Percentiles rank a stretch among this genome's conserved stretches.
Evolutionary conservation across 1,140 invertebrate genomes (phyloP).

Genomic region (Tetramorium parvispinum): DNA sequence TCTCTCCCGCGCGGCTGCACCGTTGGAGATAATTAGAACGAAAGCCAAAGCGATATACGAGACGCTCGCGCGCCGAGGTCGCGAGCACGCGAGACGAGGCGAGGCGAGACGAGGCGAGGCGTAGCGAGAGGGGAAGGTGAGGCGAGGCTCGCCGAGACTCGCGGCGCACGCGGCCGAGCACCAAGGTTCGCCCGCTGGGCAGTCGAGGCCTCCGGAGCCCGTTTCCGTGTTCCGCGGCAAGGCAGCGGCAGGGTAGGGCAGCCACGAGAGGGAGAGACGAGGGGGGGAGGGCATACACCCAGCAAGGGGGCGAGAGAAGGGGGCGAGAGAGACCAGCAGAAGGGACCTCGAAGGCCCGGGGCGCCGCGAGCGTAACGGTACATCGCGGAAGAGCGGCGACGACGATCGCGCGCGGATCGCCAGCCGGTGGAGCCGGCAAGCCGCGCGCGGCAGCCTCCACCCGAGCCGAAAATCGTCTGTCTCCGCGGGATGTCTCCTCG

Average conservation of each 20-base stretch:
- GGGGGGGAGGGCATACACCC: not conserved
- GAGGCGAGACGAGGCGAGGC: not conserved
- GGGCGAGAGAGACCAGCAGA: conserved; percentile 31
- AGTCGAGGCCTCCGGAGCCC: conserved; percentile 39
- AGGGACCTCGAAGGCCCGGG: conserved; percentile 64
- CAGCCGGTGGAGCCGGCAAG: conserved; percentile 7
- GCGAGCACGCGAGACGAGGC: conserved; percentile 42
- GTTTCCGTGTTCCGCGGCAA: conserved; percentile 63
- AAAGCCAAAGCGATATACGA: conserved; percentile 61
- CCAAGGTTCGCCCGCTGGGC: conserved; percentile 53
- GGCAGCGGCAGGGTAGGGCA: conserved; percentile 39
- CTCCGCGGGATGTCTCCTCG: too few relatives aligned
- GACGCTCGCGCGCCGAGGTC: conserved; percentile 51
- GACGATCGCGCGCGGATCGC: conserved; percentile 60
- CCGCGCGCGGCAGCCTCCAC: conserved; percentile 50
- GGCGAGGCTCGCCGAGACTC: conserved; percentile 24
- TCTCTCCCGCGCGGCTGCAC: conserved; percentile 56
- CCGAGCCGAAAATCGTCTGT: conserved; percentile 62
- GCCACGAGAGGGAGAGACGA: not conserved
- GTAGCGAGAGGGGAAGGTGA: conserved; percentile 5
- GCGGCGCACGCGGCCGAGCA: conserved; percentile 45
- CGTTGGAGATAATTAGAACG: conserved; percentile 61
- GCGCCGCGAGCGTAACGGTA: conserved; percentile 73
- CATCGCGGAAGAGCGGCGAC: conserved; percentile 60
- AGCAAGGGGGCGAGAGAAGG: conserved; percentile 6